These are phyloP conservation scores for Myanophis thanlyinensis DNA, from an alignment of 2,113 vertebrate genomes.

Conservation along the genomic window DNA sequence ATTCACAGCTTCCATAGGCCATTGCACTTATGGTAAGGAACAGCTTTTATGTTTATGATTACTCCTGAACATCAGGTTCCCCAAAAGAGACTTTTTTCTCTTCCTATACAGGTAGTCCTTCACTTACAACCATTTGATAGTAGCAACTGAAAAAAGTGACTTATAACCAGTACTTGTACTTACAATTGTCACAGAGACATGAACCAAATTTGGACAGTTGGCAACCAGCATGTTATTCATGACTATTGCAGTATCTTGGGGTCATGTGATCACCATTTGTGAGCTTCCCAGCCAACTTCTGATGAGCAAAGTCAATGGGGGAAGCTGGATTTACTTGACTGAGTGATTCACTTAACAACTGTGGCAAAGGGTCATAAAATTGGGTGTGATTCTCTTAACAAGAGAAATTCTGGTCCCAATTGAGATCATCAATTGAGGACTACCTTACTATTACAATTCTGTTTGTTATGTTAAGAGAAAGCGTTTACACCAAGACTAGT, in stretches of 20 bases:
- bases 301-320: background rate
- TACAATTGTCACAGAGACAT: background rate
- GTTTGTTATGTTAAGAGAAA: background rate
- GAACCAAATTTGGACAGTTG: background rate
- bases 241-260: background rate
- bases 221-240: background rate
- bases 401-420: background rate
- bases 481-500: too few relatives aligned
- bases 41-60: background rate
- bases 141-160: background rate
- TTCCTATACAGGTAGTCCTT: background rate
- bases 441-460: background rate
- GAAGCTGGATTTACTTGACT: background rate
- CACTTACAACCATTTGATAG: background rate
- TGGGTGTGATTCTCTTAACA: background rate
- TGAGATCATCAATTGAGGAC: background rate
- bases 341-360: background rate
- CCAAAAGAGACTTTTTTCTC: background rate
- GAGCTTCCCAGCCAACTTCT: background rate
- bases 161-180: background rate
- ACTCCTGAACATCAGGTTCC: background rate
- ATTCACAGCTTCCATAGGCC: background rate
- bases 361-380: background rate
- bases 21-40: background rate
- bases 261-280: background rate